phyloP scores from a whole-genome alignment of 92 coral and sea anemone species.

The Epizoanthus scotinus region DNA sequence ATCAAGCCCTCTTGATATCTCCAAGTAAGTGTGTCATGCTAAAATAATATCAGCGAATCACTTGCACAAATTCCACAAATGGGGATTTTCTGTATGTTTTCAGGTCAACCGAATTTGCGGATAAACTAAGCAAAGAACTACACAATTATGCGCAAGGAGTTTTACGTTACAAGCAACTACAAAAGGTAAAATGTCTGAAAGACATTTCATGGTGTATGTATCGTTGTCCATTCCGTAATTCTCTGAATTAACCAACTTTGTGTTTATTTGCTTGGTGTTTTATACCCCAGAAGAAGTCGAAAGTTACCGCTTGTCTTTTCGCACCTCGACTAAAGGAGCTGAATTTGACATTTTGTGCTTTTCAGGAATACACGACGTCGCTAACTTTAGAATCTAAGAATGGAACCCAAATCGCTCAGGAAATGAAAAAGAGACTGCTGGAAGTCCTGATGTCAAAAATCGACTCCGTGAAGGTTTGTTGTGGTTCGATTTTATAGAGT shows the following conservation, averaged over 20 bases:
- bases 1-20: conserved; percentile 17
- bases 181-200: conserved; percentile 51
- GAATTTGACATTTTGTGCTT: conserved; percentile 30
- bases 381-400: conserved; percentile 31
- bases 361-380: conserved; percentile 47
- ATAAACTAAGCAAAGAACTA: conserved; percentile 32
- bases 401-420: conserved; percentile 60
- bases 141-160: conserved; percentile 21
- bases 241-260: conserved; percentile 32
- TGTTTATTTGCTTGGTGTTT: conserved; percentile 42
- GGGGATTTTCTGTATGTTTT: conserved; percentile 58
- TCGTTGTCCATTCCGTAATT: conserved; percentile 23
- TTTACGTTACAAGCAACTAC: conserved; percentile 53
- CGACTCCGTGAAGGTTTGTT: conserved; percentile 73
- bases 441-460: conserved; percentile 61
- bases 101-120: conserved; percentile 58
- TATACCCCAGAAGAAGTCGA: conserved; percentile 51
- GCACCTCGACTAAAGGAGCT: conserved; percentile 30
- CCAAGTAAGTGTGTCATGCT: conserved; percentile 31
- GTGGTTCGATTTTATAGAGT: conserved; percentile 30
- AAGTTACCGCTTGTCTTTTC: conserved; percentile 47
- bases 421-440: conserved; percentile 58
- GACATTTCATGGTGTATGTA: conserved; percentile 39
- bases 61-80: conserved; percentile 27
- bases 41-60: conserved; percentile 2